A percentile compares a stretch with the other conserved stretches of the same genome.
These are phyloP conservation scores for Orthonyx spaldingii DNA, from an alignment of 2,113 vertebrate species.

Conservation along the genomic window DNA sequence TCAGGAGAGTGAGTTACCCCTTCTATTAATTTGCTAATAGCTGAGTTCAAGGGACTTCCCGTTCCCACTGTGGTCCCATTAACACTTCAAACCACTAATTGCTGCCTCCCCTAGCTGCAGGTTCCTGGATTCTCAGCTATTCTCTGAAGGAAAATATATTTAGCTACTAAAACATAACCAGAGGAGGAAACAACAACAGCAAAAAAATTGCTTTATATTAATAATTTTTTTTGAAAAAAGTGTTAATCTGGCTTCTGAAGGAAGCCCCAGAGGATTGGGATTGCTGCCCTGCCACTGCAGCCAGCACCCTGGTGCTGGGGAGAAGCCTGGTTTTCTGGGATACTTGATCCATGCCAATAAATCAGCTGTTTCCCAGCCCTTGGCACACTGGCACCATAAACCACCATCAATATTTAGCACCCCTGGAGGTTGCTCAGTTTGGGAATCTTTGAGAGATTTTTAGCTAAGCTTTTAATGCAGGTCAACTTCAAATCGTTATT, in stretches of 20 bases:
- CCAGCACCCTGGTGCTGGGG: neutral
- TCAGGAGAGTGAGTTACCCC: neutral
- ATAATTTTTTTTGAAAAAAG: neutral
- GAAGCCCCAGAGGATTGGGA: neutral
- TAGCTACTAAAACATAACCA: neutral
- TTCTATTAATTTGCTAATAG: slow-evolving; percentile 40
- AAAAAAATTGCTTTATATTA: neutral
- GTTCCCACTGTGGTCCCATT: neutral
- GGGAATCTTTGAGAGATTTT: neutral
- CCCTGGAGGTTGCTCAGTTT: neutral
- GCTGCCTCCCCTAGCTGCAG: neutral
- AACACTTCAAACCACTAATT: neutral
- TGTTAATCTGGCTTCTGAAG: neutral
- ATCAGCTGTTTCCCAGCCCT: neutral
- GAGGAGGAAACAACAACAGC: neutral
- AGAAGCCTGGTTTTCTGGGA: neutral
- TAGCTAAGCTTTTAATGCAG: neutral
- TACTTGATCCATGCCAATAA: neutral
- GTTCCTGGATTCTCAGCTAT: neutral
- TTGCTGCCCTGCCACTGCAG: neutral
- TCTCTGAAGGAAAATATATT: neutral
- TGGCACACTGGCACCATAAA: neutral
- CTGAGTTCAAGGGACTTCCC: neutral
- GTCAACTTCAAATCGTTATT: neutral
- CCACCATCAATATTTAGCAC: neutral